These are phyloP conservation scores for Belgica antarctica DNA, from an alignment of 2,888 invertebrate species.

Conservation along the genomic window DNA sequence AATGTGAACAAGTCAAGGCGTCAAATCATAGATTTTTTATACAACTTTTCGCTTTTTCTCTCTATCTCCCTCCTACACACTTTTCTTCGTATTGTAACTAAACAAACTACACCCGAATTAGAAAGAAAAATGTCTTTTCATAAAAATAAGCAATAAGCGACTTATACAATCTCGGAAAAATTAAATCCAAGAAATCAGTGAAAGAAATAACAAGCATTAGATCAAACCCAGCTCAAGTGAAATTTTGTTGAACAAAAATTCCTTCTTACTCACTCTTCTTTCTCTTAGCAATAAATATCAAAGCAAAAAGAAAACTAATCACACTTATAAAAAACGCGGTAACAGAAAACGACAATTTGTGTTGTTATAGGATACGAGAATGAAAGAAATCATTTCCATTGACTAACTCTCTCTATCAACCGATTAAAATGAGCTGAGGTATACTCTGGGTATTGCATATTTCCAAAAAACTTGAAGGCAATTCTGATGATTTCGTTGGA, in stretches of 20 bases:
- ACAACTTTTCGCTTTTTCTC: conserved; percentile 9
- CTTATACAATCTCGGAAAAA: conserved; percentile 39
- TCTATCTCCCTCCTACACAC: conserved; percentile 12
- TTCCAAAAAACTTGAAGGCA: no score
- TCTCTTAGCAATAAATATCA: conserved; percentile 25
- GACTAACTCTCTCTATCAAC: conserved; percentile 15
- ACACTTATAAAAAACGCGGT: background rate
- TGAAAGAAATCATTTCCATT: background rate
- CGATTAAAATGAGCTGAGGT: no score
- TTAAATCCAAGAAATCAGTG: conserved; percentile 18
- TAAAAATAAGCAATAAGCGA: conserved; percentile 43
- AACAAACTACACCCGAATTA: background rate
- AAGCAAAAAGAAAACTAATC: conserved; percentile 23
- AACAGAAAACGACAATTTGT: background rate
- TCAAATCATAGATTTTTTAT: no score
- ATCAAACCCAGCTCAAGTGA: conserved; percentile 21
- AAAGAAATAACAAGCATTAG: conserved; percentile 17
- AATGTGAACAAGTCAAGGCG: no score
- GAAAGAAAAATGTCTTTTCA: conserved; percentile 32
- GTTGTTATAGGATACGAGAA: background rate
- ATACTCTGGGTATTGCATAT: no score
- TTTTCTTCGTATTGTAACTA: background rate
- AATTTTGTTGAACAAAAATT: background rate
- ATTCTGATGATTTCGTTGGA: background rate
- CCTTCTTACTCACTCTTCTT: background rate